Evolutionary conservation across 2,113 vertebrate species (phyloP), one percentile per base, ranked within the genome.

Genomic region (Rhinichthys klamathensis): DNA sequence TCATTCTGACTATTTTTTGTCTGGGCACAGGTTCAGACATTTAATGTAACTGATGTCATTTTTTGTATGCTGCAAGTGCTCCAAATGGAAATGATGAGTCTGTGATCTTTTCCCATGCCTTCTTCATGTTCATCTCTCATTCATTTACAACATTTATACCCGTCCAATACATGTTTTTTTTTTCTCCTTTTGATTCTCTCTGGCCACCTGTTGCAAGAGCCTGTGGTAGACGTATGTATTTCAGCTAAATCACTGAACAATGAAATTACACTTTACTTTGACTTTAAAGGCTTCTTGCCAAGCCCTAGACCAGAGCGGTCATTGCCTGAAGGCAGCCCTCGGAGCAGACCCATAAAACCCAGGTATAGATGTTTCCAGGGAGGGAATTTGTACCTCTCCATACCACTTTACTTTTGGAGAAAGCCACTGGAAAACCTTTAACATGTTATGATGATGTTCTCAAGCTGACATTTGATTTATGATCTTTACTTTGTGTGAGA

Each of bases 201-300:
- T 41, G 25, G 5, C 23, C 69, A 81, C 46, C 61, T 82, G 83
- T 46, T 46, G 67, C 73, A 75, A 21, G 6, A 60, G 70, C 65
- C 12, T 27, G 76, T 54, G 58, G 4, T 77, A 63, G 83, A 84
- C 44, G 58, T 35, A 65, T 76, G 61, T 85, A 72, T 72, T 41
- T 58, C 25, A n/a, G 44, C 69, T 61, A 81, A 81, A 85, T 56
- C 38, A 18, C 67, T 38, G 78, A 56, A 56, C 21, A 38, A 74
- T 86, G 69, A 82, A 86, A 70, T 78, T 76, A 63, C 56, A 82
- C 38, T 32, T 49, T 54, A 38, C 79, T 72, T 82, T 73, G 70
- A 84, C 76, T 76, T 80, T 84, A 84, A 84, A 87, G 77, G 61
- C 54, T 84, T 25, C 35, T 75, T 81, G 44, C 67, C 70, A 80